phyloP scores from a whole-genome alignment of 2,113 vertebrate genomes.

The Mormyrus iriodes region DNA sequence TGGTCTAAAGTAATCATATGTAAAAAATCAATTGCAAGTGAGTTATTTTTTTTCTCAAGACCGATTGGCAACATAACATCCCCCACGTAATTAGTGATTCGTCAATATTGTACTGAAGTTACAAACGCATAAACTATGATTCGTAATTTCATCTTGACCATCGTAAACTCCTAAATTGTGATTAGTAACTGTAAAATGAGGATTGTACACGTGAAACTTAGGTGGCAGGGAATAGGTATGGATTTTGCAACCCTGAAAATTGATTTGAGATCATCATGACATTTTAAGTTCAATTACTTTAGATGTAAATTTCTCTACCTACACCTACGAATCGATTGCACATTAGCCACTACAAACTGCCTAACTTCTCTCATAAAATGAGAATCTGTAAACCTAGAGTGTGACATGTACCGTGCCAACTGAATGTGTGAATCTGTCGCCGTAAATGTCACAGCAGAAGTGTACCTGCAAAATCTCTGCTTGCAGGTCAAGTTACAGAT shows the following conservation, averaged over 20 bases:
- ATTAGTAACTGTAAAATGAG: neutral
- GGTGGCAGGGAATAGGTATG: neutral
- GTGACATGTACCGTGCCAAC: no score
- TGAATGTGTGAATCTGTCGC: neutral
- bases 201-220: neutral
- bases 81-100: no score
- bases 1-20: no score
- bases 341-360: neutral
- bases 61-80: no score
- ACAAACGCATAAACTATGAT: neutral
- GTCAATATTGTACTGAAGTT: no score
- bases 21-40: no score
- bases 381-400: neutral
- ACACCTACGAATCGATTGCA: neutral
- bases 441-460: neutral
- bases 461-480: neutral
- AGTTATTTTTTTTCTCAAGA: no score
- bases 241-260: neutral
- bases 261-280: neutral
- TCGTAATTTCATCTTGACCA: neutral
- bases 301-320: neutral
- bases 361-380: neutral
- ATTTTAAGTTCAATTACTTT: neutral
- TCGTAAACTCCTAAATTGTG: neutral
- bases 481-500: neutral